Evolutionary conservation across 2,113 vertebrate genomes (phyloP).

Genomic region (Colossoma macropomum): DNA sequence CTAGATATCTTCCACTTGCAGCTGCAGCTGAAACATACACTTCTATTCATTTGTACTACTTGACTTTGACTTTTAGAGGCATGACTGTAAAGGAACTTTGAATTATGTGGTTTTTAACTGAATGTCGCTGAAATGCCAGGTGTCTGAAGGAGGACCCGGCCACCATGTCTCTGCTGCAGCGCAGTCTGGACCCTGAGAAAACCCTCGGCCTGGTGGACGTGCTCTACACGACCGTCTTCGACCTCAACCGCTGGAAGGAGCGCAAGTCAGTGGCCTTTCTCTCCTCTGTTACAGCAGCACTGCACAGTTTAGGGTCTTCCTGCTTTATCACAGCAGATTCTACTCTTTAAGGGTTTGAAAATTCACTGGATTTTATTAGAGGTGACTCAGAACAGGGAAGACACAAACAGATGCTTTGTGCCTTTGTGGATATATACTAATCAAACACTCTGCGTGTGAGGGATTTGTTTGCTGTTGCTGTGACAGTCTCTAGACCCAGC

Average conservation of each 20-base stretch:
- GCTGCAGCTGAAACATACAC: too few species aligned
- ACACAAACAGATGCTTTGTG: too few species aligned
- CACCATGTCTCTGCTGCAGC: slow-evolving; percentile 97
- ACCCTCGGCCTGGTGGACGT: slow-evolving; percentile 96
- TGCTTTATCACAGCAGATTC: too few species aligned
- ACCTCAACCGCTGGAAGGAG: slow-evolving; percentile 92
- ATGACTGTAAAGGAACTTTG: neutral
- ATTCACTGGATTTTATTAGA: too few species aligned
- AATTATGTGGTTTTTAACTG: slow-evolving; percentile 16
- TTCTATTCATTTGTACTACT: too few species aligned
- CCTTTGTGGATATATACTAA: too few species aligned
- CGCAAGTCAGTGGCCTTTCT: slow-evolving; percentile 81
- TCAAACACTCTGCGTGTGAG: too few species aligned
- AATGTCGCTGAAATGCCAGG: slow-evolving; percentile 71
- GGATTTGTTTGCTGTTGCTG: too few species aligned
- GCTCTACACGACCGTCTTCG: slow-evolving; percentile 94
- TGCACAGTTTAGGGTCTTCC: neutral
- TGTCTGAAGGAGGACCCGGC: slow-evolving; percentile 99
- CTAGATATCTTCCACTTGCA: too few species aligned
- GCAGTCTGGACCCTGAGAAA: slow-evolving; percentile 96
- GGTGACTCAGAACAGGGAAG: too few species aligned
- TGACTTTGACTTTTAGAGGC: neutral
- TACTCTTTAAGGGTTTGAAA: too few species aligned
- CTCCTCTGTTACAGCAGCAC: neutral
- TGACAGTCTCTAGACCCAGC: too few species aligned